Evolutionary conservation across 2,888 invertebrate species (phyloP).

Genomic region (Strigamia transsilvanica): DNA sequence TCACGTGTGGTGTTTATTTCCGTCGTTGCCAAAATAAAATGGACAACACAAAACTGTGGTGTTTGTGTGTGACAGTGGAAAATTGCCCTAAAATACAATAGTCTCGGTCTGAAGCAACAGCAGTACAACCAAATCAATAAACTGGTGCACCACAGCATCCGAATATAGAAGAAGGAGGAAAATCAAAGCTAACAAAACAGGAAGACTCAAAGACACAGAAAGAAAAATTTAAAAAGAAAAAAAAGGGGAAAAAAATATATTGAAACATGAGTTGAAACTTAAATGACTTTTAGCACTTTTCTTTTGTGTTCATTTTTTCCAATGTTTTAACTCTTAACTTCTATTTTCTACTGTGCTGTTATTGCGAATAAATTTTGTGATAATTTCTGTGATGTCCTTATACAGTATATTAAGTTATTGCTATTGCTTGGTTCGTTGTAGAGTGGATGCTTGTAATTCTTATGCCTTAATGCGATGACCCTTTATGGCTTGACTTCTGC

Average conservation of each 20-base stretch:
- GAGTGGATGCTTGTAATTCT: background rate
- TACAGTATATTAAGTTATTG: no score
- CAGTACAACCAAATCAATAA: slow-evolving; percentile 22
- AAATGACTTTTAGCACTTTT: background rate
- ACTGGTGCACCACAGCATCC: slow-evolving; percentile 38
- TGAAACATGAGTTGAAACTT: background rate
- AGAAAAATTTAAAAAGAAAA: background rate
- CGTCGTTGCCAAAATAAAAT: slow-evolving; percentile 27
- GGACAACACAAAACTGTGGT: slow-evolving; percentile 26
- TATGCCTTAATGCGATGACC: background rate
- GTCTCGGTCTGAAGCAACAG: slow-evolving; percentile 27
- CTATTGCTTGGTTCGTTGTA: background rate
- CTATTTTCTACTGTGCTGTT: background rate
- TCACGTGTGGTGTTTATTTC: slow-evolving; percentile 38
- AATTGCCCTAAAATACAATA: slow-evolving; percentile 35
- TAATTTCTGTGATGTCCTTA: background rate
- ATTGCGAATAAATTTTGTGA: no score
- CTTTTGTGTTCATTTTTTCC: background rate
- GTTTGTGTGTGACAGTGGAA: slow-evolving; percentile 38
- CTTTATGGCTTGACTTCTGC: slow-evolving; percentile 12
- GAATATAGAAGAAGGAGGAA: background rate
- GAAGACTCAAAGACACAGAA: background rate
- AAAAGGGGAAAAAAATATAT: background rate
- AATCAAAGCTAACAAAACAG: slow-evolving; percentile 14
- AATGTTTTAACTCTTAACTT: background rate